Conservation (phyloP, 2,113 vertebrate genomes). For the Zosterops borbonicus region DNA sequence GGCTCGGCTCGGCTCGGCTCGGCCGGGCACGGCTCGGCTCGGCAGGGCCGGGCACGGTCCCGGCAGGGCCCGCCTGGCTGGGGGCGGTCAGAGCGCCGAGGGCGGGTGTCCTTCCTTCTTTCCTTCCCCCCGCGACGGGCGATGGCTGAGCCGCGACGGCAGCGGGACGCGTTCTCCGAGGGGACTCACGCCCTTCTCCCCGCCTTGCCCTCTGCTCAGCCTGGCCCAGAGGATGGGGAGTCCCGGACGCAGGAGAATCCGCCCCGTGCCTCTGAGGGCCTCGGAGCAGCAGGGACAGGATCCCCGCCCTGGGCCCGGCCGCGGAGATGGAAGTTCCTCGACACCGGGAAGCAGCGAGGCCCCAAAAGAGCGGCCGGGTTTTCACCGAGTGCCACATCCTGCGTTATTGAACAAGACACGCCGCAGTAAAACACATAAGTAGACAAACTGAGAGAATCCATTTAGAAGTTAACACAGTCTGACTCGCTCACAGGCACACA, state of each 20-base stretch:
- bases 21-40: no score
- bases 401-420: slow-evolving; percentile 31
- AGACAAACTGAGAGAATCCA: slow-evolving; percentile 51
- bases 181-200: background rate
- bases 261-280: background rate
- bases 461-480: slow-evolving; percentile 59
- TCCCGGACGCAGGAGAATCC: background rate
- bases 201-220: background rate
- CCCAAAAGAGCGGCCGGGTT: background rate
- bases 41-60: no score
- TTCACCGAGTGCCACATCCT: slow-evolving; percentile 16
- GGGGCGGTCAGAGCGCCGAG: background rate
- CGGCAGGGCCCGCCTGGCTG: background rate
- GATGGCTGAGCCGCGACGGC: background rate
- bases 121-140: background rate
- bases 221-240: background rate
- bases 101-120: background rate
- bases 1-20: background rate
- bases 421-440: slow-evolving; percentile 32
- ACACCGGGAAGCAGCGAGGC: background rate
- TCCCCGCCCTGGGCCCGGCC: background rate
- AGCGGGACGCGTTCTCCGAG: background rate
- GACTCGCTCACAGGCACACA: slow-evolving; percentile 24
- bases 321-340: background rate
- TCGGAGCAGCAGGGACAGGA: background rate